These are phyloP conservation scores for Cyanoramphus novaezelandiae DNA, from an alignment of 2,113 vertebrate species.

Conservation along the genomic window DNA sequence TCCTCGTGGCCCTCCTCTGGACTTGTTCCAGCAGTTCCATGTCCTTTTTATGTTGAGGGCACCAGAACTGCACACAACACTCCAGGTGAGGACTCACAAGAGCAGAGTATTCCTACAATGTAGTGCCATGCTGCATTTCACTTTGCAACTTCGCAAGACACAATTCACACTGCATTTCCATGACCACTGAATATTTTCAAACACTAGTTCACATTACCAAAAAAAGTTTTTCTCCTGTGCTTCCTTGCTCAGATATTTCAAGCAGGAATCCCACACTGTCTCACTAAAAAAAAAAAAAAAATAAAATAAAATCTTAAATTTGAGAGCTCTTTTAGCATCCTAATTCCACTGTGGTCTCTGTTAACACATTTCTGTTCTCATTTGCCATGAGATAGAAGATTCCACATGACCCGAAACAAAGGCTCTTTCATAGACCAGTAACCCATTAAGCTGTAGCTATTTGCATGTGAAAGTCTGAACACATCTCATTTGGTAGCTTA, in stretches of 20 bases:
- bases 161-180: background rate
- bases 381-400: background rate
- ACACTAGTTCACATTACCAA: background rate
- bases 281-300: background rate
- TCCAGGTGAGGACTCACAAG: too few relatives aligned
- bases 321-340: background rate
- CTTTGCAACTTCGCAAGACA: background rate
- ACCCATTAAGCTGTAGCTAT: background rate
- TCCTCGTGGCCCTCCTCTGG: too few relatives aligned
- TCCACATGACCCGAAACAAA: background rate
- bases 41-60: too few relatives aligned
- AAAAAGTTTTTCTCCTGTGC: background rate
- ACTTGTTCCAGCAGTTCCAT: too few relatives aligned
- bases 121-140: background rate
- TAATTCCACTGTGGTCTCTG: accelerated
- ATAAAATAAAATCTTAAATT: background rate
- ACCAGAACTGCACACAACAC: too few relatives aligned
- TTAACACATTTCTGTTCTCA: background rate
- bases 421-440: accelerated
- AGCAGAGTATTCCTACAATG: background rate
- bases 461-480: background rate
- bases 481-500: background rate
- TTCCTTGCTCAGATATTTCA: background rate
- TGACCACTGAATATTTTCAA: background rate
- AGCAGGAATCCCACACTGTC: background rate